phyloP scores from a whole-genome alignment of 1,140 invertebrate genomes.

The Pachyrhynchus sulphureomaculatus region DNA sequence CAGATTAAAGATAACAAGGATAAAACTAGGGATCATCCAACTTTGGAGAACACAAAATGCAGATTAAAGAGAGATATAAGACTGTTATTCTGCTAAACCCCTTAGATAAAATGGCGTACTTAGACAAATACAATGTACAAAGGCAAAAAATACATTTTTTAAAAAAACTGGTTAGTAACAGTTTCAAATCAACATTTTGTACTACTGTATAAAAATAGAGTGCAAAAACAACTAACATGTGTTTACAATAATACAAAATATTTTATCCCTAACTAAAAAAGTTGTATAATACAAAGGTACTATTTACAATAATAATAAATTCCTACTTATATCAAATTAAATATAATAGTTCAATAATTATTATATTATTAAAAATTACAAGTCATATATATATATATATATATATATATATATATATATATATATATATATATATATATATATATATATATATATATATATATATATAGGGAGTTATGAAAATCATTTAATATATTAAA shows the following conservation, averaged over 20 bases:
- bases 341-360: neutral
- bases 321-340: neutral
- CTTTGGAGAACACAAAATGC: constrained; percentile 5
- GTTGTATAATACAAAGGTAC: neutral
- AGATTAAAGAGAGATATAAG: neutral
- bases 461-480: no score
- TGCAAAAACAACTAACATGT: constrained; percentile 16
- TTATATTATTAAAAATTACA: no score
- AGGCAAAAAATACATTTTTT: constrained; percentile 11
- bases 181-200: constrained; percentile 15
- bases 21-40: no score
- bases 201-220: constrained; percentile 31
- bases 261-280: constrained; percentile 13
- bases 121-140: constrained; percentile 23
- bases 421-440: no score
- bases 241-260: constrained; percentile 32
- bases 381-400: no score
- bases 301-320: neutral
- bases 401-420: no score
- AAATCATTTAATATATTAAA: no score
- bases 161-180: constrained; percentile 12
- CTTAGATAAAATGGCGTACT: constrained; percentile 13
- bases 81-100: neutral
- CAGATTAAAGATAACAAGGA: no score
- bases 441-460: no score